phyloP scores from a whole-genome alignment of 1,140 invertebrate genomes.

The Meteorus sp. region DNA sequence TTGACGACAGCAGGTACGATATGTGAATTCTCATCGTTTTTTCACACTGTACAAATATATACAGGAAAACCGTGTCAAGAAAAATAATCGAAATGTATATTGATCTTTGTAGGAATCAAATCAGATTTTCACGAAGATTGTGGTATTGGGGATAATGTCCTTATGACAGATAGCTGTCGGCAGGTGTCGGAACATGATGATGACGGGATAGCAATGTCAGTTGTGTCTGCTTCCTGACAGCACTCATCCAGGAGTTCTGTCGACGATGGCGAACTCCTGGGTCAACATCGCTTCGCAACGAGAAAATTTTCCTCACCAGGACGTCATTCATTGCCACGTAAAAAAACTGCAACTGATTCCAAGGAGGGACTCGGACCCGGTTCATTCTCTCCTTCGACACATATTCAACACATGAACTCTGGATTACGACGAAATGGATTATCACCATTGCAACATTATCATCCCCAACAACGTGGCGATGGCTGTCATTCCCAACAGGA shows the following conservation, averaged over 20 bases:
- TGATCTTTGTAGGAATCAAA: slow-evolving; percentile 23
- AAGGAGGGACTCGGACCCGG: slow-evolving; percentile 56
- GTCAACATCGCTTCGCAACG: slow-evolving; percentile 45
- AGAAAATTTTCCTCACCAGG: slow-evolving; percentile 54
- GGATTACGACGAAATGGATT: slow-evolving; percentile 22
- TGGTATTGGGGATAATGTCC: slow-evolving; percentile 7
- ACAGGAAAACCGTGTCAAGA: not conserved
- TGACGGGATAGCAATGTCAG: slow-evolving; percentile 64
- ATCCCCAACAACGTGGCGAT: slow-evolving; percentile 42
- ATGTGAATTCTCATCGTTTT: slow-evolving; percentile 9
- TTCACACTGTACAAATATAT: slow-evolving; percentile 1
- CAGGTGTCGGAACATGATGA: slow-evolving; percentile 49
- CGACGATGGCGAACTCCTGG: slow-evolving; percentile 53
- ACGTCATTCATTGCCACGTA: slow-evolving; percentile 66
- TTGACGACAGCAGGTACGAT: slow-evolving; percentile 33
- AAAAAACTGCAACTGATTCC: slow-evolving; percentile 54
- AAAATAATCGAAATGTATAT: not conserved
- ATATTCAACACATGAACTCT: slow-evolving; percentile 42
- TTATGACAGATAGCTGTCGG: slow-evolving; percentile 20
- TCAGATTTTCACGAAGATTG: slow-evolving; percentile 20
- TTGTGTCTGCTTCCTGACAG: slow-evolving; percentile 67
- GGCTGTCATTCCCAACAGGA: slow-evolving; percentile 49
- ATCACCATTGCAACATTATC: slow-evolving; percentile 33
- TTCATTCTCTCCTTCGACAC: slow-evolving; percentile 67
- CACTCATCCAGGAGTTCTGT: slow-evolving; percentile 53